phyloP scores from a whole-genome alignment of 2,888 invertebrate genomes.

The Dioctria rufipes region DNA sequence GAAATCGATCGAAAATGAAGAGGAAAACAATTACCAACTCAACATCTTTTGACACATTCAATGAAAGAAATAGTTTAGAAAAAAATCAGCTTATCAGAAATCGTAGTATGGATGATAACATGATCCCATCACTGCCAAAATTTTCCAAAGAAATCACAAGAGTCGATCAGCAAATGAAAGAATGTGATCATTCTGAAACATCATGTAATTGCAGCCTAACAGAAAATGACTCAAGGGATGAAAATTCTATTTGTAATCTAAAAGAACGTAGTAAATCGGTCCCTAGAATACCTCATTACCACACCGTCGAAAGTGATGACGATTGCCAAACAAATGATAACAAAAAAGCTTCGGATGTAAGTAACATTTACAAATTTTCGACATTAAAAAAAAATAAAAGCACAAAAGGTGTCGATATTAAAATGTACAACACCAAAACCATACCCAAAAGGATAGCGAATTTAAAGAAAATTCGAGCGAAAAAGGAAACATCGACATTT shows the following conservation, averaged over 20 bases:
- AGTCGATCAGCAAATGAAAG: background rate
- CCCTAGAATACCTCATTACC: slow-evolving; percentile 65
- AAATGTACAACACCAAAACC: slow-evolving; percentile 79
- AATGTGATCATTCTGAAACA: slow-evolving; percentile 19
- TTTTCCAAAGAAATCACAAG: slow-evolving; percentile 4
- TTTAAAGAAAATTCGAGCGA: slow-evolving; percentile 78
- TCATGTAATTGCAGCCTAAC: slow-evolving; percentile 23
- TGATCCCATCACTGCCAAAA: slow-evolving; percentile 65
- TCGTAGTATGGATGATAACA: slow-evolving; percentile 67
- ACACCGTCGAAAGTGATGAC: slow-evolving; percentile 63
- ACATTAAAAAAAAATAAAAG: slow-evolving; percentile 62
- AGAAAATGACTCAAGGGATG: slow-evolving; percentile 24
- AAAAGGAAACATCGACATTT: slow-evolving; percentile 77
- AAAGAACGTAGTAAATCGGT: slow-evolving; percentile 71
- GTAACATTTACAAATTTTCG: slow-evolving; percentile 59
- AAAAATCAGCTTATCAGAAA: slow-evolving; percentile 59
- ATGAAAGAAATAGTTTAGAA: slow-evolving; percentile 61
- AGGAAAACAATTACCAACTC: slow-evolving; percentile 69
- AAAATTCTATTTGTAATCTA: background rate
- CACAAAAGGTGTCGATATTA: slow-evolving; percentile 73
- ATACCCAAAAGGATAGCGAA: slow-evolving; percentile 82
- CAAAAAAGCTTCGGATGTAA: slow-evolving; percentile 63
- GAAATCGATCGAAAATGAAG: slow-evolving; percentile 69
- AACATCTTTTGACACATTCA: slow-evolving; percentile 68
- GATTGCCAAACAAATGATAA: slow-evolving; percentile 61